A percentile compares a stretch with the other conserved stretches of the same genome.
These are phyloP conservation scores for Pipa parva DNA, from an alignment of 2,113 vertebrate genomes.

Conservation along the genomic window DNA sequence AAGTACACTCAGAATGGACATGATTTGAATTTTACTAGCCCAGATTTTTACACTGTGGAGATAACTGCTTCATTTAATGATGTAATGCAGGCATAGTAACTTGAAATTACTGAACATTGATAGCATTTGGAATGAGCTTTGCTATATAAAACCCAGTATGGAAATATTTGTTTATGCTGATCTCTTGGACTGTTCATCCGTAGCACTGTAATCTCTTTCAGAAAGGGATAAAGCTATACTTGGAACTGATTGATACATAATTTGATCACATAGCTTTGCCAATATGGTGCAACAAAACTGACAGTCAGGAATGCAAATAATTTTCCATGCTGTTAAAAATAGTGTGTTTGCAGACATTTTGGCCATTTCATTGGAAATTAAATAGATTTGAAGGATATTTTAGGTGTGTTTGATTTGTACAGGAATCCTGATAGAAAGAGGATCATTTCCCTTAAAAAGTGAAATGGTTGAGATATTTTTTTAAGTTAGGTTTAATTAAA, in stretches of 20 bases:
- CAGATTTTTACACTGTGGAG: not conserved
- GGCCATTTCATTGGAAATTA: not conserved
- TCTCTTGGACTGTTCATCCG: not conserved
- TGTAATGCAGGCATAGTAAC: not conserved
- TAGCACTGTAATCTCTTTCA: not conserved
- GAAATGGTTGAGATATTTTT: too few species aligned
- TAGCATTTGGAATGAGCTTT: not conserved
- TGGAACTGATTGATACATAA: constrained; percentile 1
- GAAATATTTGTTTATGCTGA: constrained; percentile 3
- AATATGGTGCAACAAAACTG: not conserved
- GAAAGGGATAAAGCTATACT: not conserved
- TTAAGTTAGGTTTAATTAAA: too few species aligned
- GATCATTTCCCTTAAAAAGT: too few species aligned
- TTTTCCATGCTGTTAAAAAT: not conserved
- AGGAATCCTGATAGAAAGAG: too few species aligned
- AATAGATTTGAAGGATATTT: not conserved
- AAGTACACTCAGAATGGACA: not conserved
- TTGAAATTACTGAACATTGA: not conserved
- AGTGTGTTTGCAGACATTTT: not conserved
- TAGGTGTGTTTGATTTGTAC: too few species aligned
- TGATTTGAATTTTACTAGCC: not conserved
- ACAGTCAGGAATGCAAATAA: not conserved
- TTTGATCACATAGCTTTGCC: not conserved
- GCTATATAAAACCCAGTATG: not conserved
- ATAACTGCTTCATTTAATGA: constrained; percentile 5